Evolutionary conservation across 2,888 invertebrate species (phyloP).

Genomic region (Therioaphis trifolii): DNA sequence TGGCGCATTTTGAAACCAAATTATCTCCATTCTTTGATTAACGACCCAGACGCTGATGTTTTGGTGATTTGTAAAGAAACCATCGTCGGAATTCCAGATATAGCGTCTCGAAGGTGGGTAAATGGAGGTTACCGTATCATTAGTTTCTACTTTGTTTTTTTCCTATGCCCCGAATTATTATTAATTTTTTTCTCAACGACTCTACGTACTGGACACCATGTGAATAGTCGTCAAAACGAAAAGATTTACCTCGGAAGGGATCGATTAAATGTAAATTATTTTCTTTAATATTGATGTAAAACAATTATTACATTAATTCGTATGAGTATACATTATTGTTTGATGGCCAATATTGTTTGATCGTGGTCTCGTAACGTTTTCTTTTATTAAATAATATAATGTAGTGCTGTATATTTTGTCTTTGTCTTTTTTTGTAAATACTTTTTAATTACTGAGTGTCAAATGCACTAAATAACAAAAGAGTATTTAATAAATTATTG

Average conservation of each 20-base stretch:
- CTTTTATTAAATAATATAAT: no score
- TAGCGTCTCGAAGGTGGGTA: background rate
- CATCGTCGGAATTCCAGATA: constrained; percentile 17
- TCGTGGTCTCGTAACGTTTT: no score
- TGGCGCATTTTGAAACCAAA: background rate
- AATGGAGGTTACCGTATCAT: constrained; percentile 30
- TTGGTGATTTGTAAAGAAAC: constrained; percentile 46
- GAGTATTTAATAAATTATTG: no score
- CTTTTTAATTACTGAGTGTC: no score
- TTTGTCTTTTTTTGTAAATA: no score
- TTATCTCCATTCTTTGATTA: constrained; percentile 34
- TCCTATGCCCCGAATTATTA: background rate
- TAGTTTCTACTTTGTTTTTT: constrained; percentile 27
- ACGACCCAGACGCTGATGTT: constrained; percentile 33
- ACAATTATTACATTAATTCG: no score
- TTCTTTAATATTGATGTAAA: no score
- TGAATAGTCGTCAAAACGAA: constrained; percentile 11
- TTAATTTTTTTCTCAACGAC: background rate
- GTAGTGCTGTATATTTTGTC: no score
- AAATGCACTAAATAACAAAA: no score
- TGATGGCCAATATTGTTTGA: no score
- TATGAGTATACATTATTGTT: no score
- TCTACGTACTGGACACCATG: background rate
- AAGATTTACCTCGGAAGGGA: background rate
- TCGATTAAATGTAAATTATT: no score